Percentiles rank a stretch among this genome's conserved stretches.
Evolutionary conservation across 2,797 vertebrate genomes (phyloP).

Genomic region (Manis crassicaudata): DNA sequence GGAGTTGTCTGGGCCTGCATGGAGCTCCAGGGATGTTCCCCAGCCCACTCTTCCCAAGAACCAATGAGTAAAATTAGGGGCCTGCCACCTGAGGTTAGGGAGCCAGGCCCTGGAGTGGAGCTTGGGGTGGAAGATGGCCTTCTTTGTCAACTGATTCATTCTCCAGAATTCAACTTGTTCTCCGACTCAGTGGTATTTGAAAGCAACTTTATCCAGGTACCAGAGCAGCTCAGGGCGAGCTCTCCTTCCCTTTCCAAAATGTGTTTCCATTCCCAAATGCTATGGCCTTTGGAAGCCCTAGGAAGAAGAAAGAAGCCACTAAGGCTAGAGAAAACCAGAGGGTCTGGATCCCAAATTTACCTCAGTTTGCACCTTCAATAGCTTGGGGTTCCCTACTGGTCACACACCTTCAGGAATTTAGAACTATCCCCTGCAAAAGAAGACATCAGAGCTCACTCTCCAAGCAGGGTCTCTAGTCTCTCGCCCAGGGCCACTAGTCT

Average conservation of each 20-base stretch:
- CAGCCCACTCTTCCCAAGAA: slow-evolving; percentile 64
- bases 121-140: slow-evolving; percentile 78
- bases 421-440: background rate
- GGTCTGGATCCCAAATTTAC: background rate
- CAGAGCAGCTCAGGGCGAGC: background rate
- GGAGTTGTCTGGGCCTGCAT: slow-evolving; percentile 52
- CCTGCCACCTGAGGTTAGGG: slow-evolving; percentile 67
- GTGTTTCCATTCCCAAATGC: background rate
- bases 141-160: slow-evolving; percentile 81
- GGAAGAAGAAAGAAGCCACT: background rate
- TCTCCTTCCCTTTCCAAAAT: background rate
- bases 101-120: slow-evolving; percentile 58
- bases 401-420: background rate
- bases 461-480: background rate
- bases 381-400: background rate
- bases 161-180: slow-evolving; percentile 83
- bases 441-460: background rate
- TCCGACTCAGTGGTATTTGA: slow-evolving; percentile 79
- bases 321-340: background rate
- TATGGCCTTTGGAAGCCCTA: background rate
- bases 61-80: slow-evolving; percentile 76
- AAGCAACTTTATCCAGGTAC: slow-evolving; percentile 84
- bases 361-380: background rate
- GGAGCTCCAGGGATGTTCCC: slow-evolving; percentile 70
- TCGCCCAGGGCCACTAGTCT: background rate